Evolutionary conservation across 92 coral and sea anemone genomes (phyloP).

Genomic region (Palythoa grandis): DNA sequence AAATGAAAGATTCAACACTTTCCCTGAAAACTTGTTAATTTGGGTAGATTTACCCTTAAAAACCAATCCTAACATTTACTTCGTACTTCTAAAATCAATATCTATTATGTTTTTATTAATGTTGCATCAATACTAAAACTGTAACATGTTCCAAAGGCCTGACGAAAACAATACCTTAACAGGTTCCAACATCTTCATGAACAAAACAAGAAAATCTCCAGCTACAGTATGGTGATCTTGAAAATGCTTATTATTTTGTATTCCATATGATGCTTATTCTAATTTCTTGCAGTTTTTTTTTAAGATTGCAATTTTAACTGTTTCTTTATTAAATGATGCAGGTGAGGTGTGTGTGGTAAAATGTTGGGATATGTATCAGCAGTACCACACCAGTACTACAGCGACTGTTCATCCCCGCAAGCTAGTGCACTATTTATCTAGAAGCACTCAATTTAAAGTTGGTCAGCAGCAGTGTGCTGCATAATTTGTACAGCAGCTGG

Average conservation of each 20-base stretch:
- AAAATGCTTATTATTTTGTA: slow-evolving; percentile 5
- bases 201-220: slow-evolving; percentile 17
- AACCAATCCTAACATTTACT: too few relatives aligned
- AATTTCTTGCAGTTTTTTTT: background rate
- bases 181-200: slow-evolving; percentile 3
- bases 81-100: background rate
- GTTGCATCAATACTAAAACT: background rate
- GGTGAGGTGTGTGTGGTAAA: slow-evolving; percentile 6
- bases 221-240: slow-evolving; percentile 7
- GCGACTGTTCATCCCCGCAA: too few relatives aligned
- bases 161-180: slow-evolving; percentile 11
- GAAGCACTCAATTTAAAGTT: background rate
- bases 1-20: too few relatives aligned
- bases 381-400: too few relatives aligned
- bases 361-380: background rate
- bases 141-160: slow-evolving; percentile 17
- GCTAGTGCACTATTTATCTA: background rate
- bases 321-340: slow-evolving; percentile 10
- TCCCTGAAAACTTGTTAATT: too few relatives aligned
- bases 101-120: background rate
- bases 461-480: background rate
- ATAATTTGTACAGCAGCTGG: background rate
- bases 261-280: background rate
- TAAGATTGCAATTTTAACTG: too few relatives aligned
- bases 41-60: too few relatives aligned